These are phyloP conservation scores for Colius striatus DNA, from an alignment of 2,113 vertebrate species.

Conservation along the genomic window DNA sequence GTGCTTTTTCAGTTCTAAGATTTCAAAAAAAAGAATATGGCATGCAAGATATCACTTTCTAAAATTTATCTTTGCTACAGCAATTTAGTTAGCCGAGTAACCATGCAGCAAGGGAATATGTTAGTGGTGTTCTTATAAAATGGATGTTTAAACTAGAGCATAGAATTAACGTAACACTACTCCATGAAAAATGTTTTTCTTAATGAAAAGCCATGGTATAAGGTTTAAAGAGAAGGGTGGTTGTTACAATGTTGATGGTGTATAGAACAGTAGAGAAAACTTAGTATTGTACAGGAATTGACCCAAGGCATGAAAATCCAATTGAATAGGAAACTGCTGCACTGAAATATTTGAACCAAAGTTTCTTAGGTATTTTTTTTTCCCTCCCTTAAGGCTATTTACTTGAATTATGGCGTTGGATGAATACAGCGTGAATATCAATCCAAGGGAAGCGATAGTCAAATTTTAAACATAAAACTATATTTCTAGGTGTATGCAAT, in stretches of 20 bases:
- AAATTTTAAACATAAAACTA: background rate
- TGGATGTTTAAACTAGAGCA: background rate
- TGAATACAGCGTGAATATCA: background rate
- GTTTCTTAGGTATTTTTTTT: background rate
- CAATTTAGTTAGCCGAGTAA: background rate
- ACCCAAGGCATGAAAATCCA: background rate
- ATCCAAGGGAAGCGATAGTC: background rate
- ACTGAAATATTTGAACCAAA: background rate
- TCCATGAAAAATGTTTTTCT: background rate
- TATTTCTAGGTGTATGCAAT: background rate
- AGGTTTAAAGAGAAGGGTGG: background rate
- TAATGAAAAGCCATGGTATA: background rate
- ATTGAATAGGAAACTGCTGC: background rate
- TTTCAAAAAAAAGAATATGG: no score
- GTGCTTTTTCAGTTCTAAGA: background rate
- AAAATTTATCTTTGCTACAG: background rate
- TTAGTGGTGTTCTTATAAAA: background rate
- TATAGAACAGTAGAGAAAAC: background rate
- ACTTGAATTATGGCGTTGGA: background rate
- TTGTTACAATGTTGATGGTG: background rate
- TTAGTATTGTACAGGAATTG: background rate
- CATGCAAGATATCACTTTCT: background rate
- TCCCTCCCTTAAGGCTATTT: background rate
- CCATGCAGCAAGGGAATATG: background rate
- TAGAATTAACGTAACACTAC: background rate